Evolutionary conservation across 1,140 invertebrate species (phyloP).

Genomic region (Bombus pascuorum): DNA sequence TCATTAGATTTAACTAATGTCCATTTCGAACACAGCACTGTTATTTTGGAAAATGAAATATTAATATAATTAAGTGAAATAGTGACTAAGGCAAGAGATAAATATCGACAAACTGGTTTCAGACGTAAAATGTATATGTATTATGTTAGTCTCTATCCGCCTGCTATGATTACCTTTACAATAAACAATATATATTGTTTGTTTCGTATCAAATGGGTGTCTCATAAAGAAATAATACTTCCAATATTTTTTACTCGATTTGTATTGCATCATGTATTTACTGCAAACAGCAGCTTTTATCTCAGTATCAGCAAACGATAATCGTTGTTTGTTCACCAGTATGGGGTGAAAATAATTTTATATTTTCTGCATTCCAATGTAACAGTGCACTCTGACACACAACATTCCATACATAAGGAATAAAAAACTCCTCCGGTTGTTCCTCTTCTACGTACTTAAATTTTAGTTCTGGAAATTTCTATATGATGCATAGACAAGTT

Average conservation of each 20-base stretch:
- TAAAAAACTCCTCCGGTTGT: conserved; percentile 99
- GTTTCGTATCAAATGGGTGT: conserved; percentile 25
- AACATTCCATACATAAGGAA: conserved; percentile 98
- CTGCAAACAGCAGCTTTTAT: conserved; percentile 47
- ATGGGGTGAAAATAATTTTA: conserved; percentile 81
- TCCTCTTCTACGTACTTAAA: conserved; percentile 99
- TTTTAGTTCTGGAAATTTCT: conserved; percentile 99
- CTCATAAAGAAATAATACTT: conserved; percentile 42
- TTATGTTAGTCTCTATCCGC: conserved; percentile 4
- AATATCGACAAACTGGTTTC: background rate
- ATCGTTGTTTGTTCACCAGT: conserved; percentile 78
- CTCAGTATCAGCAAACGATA: conserved; percentile 80
- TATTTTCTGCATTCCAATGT: conserved; percentile 88
- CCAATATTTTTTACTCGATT: conserved; percentile 29
- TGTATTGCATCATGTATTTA: conserved; percentile 35
- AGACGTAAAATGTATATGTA: conserved; percentile 6
- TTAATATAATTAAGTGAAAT: background rate
- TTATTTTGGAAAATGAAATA: conserved; percentile 16
- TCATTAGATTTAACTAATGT: background rate
- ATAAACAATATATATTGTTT: conserved; percentile 30
- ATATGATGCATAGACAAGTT: conserved; percentile 72
- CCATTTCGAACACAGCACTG: background rate
- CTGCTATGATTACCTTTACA: background rate
- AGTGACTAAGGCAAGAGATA: background rate
- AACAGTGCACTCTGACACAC: conserved; percentile 91